Percentiles rank a stretch among this genome's conserved stretches.
These are phyloP conservation scores for Etheostoma perlongum DNA, from an alignment of 2,797 vertebrate genomes.

Conservation along the genomic window DNA sequence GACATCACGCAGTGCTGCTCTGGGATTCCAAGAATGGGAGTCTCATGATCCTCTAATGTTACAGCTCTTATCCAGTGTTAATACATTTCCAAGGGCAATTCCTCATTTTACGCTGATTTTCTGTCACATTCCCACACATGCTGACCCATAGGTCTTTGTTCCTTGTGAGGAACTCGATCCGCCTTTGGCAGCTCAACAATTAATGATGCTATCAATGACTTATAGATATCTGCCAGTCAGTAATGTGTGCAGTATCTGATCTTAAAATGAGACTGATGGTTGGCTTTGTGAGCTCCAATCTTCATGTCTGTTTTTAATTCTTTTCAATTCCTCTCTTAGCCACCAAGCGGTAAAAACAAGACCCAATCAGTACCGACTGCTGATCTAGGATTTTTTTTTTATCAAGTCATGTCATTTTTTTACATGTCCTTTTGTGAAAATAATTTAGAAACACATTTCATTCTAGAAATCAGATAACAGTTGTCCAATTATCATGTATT, in stretches of 20 bases:
- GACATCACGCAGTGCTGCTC: slow-evolving; percentile 62
- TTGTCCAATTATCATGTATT: slow-evolving; percentile 11
- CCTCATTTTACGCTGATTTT: slow-evolving; percentile 20
- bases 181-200: slow-evolving; percentile 48
- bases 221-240: slow-evolving; percentile 30
- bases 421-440: slow-evolving; percentile 47
- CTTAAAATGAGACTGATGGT: slow-evolving; percentile 31
- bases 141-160: slow-evolving; percentile 29
- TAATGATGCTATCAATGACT: slow-evolving; percentile 27
- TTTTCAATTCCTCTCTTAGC: slow-evolving; percentile 5
- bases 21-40: slow-evolving; percentile 52
- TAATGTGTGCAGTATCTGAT: slow-evolving; percentile 52
- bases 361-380: slow-evolving; percentile 10
- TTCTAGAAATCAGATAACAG: slow-evolving; percentile 43
- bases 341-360: slow-evolving; percentile 10
- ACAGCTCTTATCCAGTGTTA: slow-evolving; percentile 38
- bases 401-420: slow-evolving; percentile 58
- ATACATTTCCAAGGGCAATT: slow-evolving; percentile 38
- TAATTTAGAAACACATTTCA: slow-evolving; percentile 51
- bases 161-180: slow-evolving; percentile 42
- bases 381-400: slow-evolving; percentile 32
- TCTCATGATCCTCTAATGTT: slow-evolving; percentile 44
- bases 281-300: slow-evolving; percentile 18
- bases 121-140: slow-evolving; percentile 26
- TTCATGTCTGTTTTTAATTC: slow-evolving; percentile 17